Evolutionary conservation across 2,113 vertebrate genomes (phyloP), one percentile per base, ranked within the genome.

Genomic region (Loxodonta africana): DNA sequence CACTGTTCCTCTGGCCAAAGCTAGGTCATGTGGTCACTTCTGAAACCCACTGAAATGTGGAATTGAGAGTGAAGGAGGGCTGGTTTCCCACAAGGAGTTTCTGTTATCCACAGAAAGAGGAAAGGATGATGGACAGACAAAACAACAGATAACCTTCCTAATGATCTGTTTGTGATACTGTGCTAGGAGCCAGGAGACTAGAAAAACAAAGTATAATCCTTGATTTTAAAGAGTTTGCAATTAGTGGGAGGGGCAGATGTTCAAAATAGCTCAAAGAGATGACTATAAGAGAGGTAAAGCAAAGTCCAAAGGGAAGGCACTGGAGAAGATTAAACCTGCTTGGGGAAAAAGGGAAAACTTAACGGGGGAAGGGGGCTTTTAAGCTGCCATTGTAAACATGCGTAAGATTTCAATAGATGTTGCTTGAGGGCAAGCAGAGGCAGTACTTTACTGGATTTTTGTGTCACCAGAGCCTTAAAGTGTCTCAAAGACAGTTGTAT

Each of bases 171-270:
- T 92, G 51, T 81, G 80, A 76, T 51, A 57, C 10, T 77, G 81
- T 63, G 51, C 53, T 57, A 21, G 76, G 81, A 86, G 71, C 25
- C 65, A 37, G 46, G 87, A 28, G 73, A 71, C 48, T 26, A 51
- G n/a, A 92, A 92, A 71, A 46, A 78, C 69, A 69, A 51, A 21
- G 53, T 30, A 57, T 8, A 53, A 74, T n/a, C 78, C 37, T 92
- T 91, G 77, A 48, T 83, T 87, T 91, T 48, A 95, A 96, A 95
- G 44, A 17, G 7, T 74, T 93, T 85, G 51, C 78, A 77, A 73
- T 95, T 85, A 85, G 67, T 76, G 62, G 41, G 21, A 96, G 63
- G 69, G 48, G 71, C 76, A 95, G 44, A 41, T 90, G 46, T 82
- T 87, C 44, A 71, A 78, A 95, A 94, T 18, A 85, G 46, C 67